These are phyloP conservation scores for Amorpha juglandis DNA, from an alignment of 2,888 invertebrate species.

Conservation along the genomic window DNA sequence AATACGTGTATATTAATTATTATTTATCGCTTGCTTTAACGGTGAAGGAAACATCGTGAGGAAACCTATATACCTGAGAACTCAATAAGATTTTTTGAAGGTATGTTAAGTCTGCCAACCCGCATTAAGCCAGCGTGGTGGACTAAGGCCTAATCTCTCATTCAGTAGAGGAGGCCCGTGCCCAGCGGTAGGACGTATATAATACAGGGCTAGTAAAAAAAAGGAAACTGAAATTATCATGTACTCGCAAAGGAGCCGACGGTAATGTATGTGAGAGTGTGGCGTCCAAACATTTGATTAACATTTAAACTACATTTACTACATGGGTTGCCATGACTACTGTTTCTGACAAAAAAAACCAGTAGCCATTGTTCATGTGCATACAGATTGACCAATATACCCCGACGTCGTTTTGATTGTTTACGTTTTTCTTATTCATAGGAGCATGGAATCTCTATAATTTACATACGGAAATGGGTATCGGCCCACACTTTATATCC, in stretches of 20 bases:
- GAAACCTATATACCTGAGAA: too few relatives aligned
- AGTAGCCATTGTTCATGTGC: constrained; percentile 49
- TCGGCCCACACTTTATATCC: constrained; percentile 25
- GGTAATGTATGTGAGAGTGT: constrained; percentile 64
- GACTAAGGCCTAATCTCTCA: too few relatives aligned
- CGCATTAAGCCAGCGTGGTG: too few relatives aligned
- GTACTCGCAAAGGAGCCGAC: constrained; percentile 51
- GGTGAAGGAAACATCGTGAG: too few relatives aligned
- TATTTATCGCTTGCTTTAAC: too few relatives aligned
- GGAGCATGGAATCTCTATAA: constrained; percentile 22
- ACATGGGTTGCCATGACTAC: constrained; percentile 58
- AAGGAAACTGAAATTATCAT: not conserved
- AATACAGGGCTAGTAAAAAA: too few relatives aligned
- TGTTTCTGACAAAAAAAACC: constrained; percentile 51
- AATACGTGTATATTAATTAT: too few relatives aligned
- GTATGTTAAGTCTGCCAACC: too few relatives aligned
- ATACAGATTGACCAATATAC: constrained; percentile 51
- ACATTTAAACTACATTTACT: constrained; percentile 55
- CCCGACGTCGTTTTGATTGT: constrained; percentile 29
- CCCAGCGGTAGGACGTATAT: too few relatives aligned
- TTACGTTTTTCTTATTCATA: constrained; percentile 33
- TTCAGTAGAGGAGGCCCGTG: too few relatives aligned
- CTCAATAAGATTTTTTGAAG: too few relatives aligned
- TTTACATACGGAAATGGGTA: constrained; percentile 27
- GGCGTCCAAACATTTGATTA: constrained; percentile 51